Evolutionary conservation across 2,797 vertebrate genomes (phyloP).

Genomic region (Danio tinwini): DNA sequence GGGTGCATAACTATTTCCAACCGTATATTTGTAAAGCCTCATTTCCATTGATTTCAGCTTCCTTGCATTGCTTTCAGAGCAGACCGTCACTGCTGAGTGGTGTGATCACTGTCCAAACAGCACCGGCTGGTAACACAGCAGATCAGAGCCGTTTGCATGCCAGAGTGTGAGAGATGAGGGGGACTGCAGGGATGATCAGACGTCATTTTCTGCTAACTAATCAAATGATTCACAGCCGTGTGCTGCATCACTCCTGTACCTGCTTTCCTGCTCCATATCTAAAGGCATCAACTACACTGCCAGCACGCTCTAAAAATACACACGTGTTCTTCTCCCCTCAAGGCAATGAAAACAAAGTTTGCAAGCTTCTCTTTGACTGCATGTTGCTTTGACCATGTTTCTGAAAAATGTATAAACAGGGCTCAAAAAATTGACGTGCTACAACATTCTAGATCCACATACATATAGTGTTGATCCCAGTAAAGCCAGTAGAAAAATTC

Average conservation of each 20-base stretch:
- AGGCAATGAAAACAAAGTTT: not conserved
- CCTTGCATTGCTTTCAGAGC: slow-evolving; percentile 6
- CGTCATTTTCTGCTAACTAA: slow-evolving; percentile 67
- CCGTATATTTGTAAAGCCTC: slow-evolving; percentile 33
- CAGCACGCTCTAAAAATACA: slow-evolving; percentile 7
- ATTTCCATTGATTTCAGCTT: slow-evolving; percentile 44
- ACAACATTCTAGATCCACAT: not conserved
- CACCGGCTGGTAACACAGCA: slow-evolving; percentile 42
- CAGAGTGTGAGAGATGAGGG: slow-evolving; percentile 51
- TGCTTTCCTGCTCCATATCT: slow-evolving; percentile 33
- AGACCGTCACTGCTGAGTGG: slow-evolving; percentile 34
- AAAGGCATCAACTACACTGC: slow-evolving; percentile 48
- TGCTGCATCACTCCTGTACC: slow-evolving; percentile 49
- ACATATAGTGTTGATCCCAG: not conserved
- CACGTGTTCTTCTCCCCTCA: not conserved
- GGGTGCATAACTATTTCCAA: not conserved
- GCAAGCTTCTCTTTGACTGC: not conserved
- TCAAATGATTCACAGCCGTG: slow-evolving; percentile 53
- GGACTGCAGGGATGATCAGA: slow-evolving; percentile 56
- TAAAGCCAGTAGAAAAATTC: not conserved
- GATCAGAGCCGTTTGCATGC: slow-evolving; percentile 26
- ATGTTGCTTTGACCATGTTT: not conserved
- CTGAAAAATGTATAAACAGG: not conserved
- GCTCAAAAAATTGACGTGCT: no score
- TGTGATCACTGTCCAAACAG: slow-evolving; percentile 53